Base-by-base conservation (phyloP, 2,888 invertebrate species). In the Arctia plantaginis region DNA sequence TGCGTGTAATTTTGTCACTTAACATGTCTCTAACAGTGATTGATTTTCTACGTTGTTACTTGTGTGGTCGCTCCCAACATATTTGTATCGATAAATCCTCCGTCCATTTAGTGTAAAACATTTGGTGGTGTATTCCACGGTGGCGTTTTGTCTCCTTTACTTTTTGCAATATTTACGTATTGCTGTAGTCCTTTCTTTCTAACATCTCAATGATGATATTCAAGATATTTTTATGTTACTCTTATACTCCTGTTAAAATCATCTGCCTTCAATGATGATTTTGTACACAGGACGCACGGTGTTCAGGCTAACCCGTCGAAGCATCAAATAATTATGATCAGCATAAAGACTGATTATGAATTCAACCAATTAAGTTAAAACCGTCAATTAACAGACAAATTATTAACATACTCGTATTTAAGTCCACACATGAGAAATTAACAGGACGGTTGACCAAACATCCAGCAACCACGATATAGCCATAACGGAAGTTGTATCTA, bases 401-500 rank as follows among this genome's bases (percentile, higher is more conserved):
- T 35, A n/a, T 69, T 39, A 12, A 55, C 23, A 69, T 69, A 20
- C n/a, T n/a, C n/a, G n/a, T n/a, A n/a, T 33, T 55, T 39, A 1
- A n/a, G 51, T 13, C 10, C 20, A 69, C 12, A 69, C 27, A 55
- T 69, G 15, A 39, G 41, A 62, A 12, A 44, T 41, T 41, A 62
- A 20, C 15, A 12, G 44, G 47, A 47, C 35, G 59, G 64, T 13
- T 27, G 18, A 67, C 41, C 41, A 62, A 73, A 73, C 66, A 73
- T 64, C 67, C 47, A 66, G 8, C 3, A 27, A 72, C 64, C 55
- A 33, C 70, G 70, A 66, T 51, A 62, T 72, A 66, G 44, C 69
- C 30, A 59, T 39, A 62, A 72, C 66, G 75, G 69, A 66, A 70
- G 72, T 33, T 65, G 72, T 66, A 76, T 76, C 76, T 65, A 83